A percentile compares a stretch with the other conserved stretches of the same genome.
These are phyloP conservation scores for Hemaris fuciformis DNA, from an alignment of 2,888 invertebrate genomes.

Conservation along the genomic window DNA sequence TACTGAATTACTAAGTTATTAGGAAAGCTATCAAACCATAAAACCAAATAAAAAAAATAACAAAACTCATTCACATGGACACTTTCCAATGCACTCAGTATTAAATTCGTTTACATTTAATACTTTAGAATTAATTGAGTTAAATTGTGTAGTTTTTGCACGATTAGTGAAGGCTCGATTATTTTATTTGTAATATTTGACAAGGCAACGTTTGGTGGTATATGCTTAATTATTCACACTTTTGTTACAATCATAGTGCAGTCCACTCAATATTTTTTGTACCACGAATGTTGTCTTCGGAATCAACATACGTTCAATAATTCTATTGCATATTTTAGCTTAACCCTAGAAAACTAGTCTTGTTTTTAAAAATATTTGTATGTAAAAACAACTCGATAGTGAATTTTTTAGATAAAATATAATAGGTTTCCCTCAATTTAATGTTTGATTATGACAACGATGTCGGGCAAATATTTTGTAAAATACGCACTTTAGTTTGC, in stretches of 20 bases:
- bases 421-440: not conserved
- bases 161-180: slow-evolving; percentile 3
- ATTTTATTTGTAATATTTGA: not conserved
- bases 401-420: not conserved
- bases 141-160: not conserved
- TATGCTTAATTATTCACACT: not conserved
- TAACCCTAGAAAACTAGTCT: not conserved
- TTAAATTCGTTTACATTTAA: not conserved
- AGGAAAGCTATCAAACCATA: no score
- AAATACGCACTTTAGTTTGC: not conserved
- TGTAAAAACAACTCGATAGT: not conserved
- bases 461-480: not conserved
- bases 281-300: not conserved
- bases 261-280: not conserved
- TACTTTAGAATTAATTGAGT: not conserved
- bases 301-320: not conserved
- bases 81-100: slow-evolving; percentile 1
- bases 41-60: no score
- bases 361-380: no score
- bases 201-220: not conserved
- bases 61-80: no score
- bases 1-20: no score
- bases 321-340: not conserved
- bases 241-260: no score
- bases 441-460: no score